Evolutionary conservation across 2,888 invertebrate genomes (phyloP), one percentile per base, ranked within the genome.

Genomic region (Melinaea menophilus): DNA sequence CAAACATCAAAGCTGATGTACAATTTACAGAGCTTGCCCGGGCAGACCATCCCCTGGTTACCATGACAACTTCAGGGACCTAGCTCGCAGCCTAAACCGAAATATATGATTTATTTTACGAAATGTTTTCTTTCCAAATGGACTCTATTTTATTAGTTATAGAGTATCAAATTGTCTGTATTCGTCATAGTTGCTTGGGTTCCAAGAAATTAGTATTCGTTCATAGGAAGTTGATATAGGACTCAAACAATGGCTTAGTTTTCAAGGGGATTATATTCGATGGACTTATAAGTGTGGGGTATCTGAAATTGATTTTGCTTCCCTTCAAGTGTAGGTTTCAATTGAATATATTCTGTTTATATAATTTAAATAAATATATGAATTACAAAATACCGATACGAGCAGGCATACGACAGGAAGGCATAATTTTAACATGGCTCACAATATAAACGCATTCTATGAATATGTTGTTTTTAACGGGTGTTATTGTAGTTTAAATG

Each of bases 61-160:
- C 72, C 69, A 74, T 72, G 67, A 63, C 63, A 64, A 72, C 74
- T 68, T 70, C 73, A 62, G 69, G 68, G 65, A 1, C 37, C 47
- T 64, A 66, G 58, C 47, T 55, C 58, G 55, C 62, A 41, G 41
- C 9, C 41, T 41, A 41, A 2, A 41, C 9, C 41, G 41, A 41
- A 9, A 41, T 41, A 41, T 41, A 7, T 41, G 41, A 41, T 41
- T 41, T 41, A 41, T 9, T 41, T 2, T 9, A 41, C 41, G 9
- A 9, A 2, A 41, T 41, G 0, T 11, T 9, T 7, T 41, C 1
- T 41, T 5, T 9, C 1, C 7, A 2, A 41, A 41, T 41, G 41
- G 41, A 41, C 9, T 41, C 41, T 41, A 41, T 9, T 0, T 41
- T 41, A 3, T 41, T 41, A 41, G 9, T 3, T 9, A 9, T 41